Evolutionary conservation across 2,113 vertebrate species (phyloP).

Genomic region (Parotia lawesii): DNA sequence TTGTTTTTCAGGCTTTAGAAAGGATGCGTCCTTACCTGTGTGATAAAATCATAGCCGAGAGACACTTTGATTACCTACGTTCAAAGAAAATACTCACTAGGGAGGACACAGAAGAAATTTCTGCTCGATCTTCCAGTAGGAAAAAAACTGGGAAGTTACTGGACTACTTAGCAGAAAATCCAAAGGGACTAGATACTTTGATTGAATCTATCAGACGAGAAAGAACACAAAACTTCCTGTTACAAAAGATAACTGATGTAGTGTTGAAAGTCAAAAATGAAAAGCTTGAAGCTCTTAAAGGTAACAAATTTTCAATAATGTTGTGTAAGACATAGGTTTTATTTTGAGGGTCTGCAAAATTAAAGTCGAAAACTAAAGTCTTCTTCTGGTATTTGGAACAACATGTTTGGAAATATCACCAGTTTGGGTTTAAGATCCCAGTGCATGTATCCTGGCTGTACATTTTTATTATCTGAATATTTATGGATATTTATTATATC

Average conservation of each 20-base stretch:
- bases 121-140: conserved; percentile 83
- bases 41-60: conserved; percentile 91
- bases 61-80: conserved; percentile 93
- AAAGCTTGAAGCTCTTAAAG: conserved; percentile 86
- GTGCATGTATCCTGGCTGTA: neutral
- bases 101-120: conserved; percentile 94
- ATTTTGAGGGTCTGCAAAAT: neutral
- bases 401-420: neutral
- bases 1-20: conserved; percentile 74
- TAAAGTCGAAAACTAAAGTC: neutral
- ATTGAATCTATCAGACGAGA: conserved; percentile 88
- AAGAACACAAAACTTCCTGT: conserved; percentile 89
- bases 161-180: conserved; percentile 92
- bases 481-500: too few relatives aligned
- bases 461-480: neutral
- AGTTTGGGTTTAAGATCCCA: neutral
- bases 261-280: conserved; percentile 90
- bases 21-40: conserved; percentile 88
- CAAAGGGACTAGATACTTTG: conserved; percentile 86
- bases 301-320: conserved; percentile 61
- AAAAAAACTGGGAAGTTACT: conserved; percentile 86
- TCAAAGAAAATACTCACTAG: conserved; percentile 90
- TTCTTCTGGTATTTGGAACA: neutral
- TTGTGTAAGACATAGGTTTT: neutral
- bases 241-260: conserved; percentile 92